phyloP scores from a whole-genome alignment of 2,888 invertebrate species.

The Drosophila suboccidentalis region DNA sequence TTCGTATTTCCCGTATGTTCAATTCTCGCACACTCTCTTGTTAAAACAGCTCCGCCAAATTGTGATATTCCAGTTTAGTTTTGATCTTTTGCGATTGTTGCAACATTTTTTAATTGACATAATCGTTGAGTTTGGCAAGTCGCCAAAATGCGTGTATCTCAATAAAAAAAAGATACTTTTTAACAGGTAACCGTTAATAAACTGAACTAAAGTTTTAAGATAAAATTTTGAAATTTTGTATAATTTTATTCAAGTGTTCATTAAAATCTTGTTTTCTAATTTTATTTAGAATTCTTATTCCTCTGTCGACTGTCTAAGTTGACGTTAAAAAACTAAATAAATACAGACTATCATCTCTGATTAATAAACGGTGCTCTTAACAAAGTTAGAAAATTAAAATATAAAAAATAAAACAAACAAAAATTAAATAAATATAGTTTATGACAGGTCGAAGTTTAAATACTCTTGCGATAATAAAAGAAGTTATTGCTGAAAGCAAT shows the following conservation, averaged over 20 bases:
- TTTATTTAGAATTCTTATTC: neutral
- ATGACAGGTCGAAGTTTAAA: neutral
- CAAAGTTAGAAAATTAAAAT: slow-evolving; percentile 15
- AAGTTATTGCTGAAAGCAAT: neutral
- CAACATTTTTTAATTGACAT: slow-evolving; percentile 22
- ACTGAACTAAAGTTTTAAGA: neutral
- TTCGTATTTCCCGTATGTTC: slow-evolving; percentile 1
- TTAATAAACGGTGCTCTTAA: slow-evolving; percentile 17
- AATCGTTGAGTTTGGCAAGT: slow-evolving; percentile 11
- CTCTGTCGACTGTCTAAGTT: neutral
- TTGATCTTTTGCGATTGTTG: slow-evolving; percentile 5
- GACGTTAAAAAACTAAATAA: neutral
- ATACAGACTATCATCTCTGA: neutral
- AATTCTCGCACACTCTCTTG: slow-evolving; percentile 20
- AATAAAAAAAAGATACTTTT: neutral
- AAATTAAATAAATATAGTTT: too few species aligned
- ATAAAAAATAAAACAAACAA: neutral
- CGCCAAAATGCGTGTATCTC: neutral
- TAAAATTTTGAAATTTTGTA: slow-evolving; percentile 6
- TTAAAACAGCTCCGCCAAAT: slow-evolving; percentile 12
- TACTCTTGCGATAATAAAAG: slow-evolving; percentile 9
- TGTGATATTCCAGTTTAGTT: slow-evolving; percentile 27
- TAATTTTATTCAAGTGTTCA: neutral
- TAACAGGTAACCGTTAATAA: neutral
- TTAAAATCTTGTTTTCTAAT: neutral